These are phyloP conservation scores for Zhuqinia jingwanae DNA, from an alignment of 2,888 invertebrate genomes.

Conservation along the genomic window DNA sequence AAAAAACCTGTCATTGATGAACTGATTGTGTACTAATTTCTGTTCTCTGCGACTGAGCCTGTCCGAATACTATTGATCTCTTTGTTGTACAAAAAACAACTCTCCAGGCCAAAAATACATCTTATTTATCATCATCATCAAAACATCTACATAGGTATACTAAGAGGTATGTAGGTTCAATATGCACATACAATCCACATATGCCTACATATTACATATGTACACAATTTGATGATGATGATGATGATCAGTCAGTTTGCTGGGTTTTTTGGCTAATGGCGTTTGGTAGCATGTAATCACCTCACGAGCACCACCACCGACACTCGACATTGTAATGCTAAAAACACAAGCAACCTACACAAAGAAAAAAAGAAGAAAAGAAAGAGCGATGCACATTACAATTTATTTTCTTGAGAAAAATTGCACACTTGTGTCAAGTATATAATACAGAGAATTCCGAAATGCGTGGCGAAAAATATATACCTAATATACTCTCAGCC, in stretches of 20 bases:
- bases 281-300: constrained; percentile 3
- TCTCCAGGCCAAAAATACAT: constrained; percentile 37
- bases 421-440: not conserved
- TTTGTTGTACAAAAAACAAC: constrained; percentile 4
- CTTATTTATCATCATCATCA: no score
- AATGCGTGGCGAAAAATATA: not conserved
- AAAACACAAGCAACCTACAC: not conserved
- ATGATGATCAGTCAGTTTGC: no score
- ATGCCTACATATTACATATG: no score
- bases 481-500: constrained; percentile 6
- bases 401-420: not conserved
- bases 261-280: constrained; percentile 30
- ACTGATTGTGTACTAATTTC: no score
- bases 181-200: no score
- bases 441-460: no score
- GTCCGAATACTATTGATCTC: not conserved
- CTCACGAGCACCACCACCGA: not conserved
- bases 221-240: no score
- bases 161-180: no score
- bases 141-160: no score
- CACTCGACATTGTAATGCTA: not conserved
- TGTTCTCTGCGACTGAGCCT: no score
- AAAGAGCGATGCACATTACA: no score
- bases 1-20: no score
- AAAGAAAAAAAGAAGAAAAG: not conserved